Evolutionary conservation across 2,113 vertebrate species (phyloP).

Genomic region (Notarius lentiginosus): DNA sequence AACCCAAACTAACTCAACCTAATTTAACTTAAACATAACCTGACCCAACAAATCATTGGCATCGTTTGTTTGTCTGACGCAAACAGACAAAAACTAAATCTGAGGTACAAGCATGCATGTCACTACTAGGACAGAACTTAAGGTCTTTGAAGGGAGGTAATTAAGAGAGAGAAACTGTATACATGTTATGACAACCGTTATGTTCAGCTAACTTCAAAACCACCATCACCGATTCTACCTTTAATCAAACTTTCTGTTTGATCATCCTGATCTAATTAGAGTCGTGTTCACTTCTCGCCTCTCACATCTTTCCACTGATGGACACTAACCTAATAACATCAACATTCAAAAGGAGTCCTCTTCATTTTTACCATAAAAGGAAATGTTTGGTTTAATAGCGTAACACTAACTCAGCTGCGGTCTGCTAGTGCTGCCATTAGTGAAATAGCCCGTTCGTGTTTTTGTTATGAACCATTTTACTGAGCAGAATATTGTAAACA

Average conservation of each 20-base stretch:
- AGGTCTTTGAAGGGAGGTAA: background rate
- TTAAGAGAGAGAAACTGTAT: background rate
- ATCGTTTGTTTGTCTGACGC: too few species aligned
- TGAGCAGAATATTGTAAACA: background rate
- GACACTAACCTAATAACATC: background rate
- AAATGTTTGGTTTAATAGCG: constrained; percentile 5
- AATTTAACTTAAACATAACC: background rate
- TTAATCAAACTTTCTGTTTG: constrained; percentile 4
- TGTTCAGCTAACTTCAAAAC: background rate
- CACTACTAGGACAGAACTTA: background rate
- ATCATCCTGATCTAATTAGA: constrained; percentile 3
- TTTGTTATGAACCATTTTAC: background rate
- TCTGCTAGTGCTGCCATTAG: background rate
- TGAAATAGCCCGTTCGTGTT: background rate
- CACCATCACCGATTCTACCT: background rate
- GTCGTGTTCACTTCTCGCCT: background rate
- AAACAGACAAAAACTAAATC: background rate
- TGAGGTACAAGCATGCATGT: too few species aligned
- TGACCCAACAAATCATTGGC: background rate
- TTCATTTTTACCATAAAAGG: background rate
- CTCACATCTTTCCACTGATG: background rate
- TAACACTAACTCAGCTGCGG: background rate
- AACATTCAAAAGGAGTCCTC: background rate
- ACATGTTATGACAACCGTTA: background rate
- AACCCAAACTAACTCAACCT: background rate